Percentiles rank a stretch among this genome's conserved stretches.
These are phyloP conservation scores for Amphipyra tragopoginis DNA, from an alignment of 2,888 invertebrate genomes.

Conservation along the genomic window DNA sequence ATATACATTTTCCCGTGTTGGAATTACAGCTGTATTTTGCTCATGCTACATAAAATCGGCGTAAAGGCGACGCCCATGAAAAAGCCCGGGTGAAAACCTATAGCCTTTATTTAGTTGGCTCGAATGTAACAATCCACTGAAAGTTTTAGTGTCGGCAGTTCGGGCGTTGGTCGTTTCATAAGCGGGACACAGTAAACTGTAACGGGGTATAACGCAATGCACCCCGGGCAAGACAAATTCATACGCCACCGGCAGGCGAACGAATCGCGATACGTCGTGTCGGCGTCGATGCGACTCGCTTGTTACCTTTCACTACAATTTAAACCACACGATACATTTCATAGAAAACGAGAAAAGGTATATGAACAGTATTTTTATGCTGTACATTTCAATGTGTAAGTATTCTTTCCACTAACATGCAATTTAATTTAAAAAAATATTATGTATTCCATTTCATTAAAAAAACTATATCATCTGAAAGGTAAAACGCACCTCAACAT, in stretches of 20 bases:
- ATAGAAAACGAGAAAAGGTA: conserved; percentile 30
- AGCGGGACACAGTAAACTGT: conserved; percentile 74
- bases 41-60: conserved; percentile 86
- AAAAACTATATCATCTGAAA: too few relatives aligned
- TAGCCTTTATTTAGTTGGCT: conserved; percentile 85
- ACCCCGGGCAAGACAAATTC: conserved; percentile 72
- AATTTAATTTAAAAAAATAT: too few relatives aligned
- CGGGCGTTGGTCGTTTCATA: conserved; percentile 75
- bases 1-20: conserved; percentile 87
- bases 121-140: conserved; percentile 83
- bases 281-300: conserved; percentile 55
- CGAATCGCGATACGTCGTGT: conserved; percentile 60
- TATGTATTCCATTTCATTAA: too few relatives aligned
- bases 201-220: conserved; percentile 69
- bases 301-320: conserved; percentile 56
- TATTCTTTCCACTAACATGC: too few relatives aligned
- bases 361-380: background rate
- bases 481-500: too few relatives aligned
- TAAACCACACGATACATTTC: conserved; percentile 43
- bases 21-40: conserved; percentile 87
- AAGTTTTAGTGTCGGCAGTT: conserved; percentile 84
- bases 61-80: conserved; percentile 84
- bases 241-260: conserved; percentile 48
- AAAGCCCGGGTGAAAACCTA: conserved; percentile 77
- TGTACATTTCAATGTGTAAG: too few relatives aligned